Conservation (phyloP, 2,888 invertebrate species). For the Plemyria rubiginata region DNA sequence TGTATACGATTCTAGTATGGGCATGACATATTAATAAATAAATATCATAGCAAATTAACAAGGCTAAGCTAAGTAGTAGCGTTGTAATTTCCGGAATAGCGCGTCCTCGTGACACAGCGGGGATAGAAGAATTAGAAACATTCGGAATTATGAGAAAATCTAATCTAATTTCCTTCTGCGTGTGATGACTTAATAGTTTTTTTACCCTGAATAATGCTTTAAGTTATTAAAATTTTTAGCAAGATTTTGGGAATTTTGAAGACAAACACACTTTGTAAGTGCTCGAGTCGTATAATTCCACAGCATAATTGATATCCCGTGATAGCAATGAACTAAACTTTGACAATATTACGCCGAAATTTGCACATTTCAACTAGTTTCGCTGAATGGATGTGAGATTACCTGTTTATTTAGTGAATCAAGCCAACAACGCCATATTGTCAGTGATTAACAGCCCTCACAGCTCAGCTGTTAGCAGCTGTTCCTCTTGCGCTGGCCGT, state of each 20-base stretch:
- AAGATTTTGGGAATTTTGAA: too few species aligned
- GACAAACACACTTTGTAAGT: conserved; percentile 5
- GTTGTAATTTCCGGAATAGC: conserved; percentile 9
- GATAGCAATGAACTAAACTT: conserved; percentile 28
- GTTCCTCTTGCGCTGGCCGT: too few species aligned
- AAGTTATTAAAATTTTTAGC: too few species aligned
- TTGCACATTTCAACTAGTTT: conserved; percentile 48
- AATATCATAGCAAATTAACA: neutral
- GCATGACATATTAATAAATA: neutral
- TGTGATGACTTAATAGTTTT: neutral
- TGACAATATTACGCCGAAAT: conserved; percentile 39
- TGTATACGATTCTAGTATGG: neutral
- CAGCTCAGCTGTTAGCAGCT: too few species aligned
- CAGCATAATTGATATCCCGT: conserved; percentile 20
- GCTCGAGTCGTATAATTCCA: neutral
- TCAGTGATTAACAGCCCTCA: too few species aligned
- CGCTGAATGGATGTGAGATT: conserved; percentile 20
- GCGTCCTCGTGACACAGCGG: conserved; percentile 17
- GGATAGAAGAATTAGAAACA: conserved; percentile 33
- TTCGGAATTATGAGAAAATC: conserved; percentile 35
- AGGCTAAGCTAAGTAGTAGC: conserved; percentile 7
- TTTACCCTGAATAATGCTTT: too few species aligned
- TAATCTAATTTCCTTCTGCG: conserved; percentile 44
- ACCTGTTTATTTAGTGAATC: neutral
- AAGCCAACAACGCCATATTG: neutral